Evolutionary conservation across 2,113 vertebrate genomes (phyloP).

Genomic region (Rhipidura dahli): DNA sequence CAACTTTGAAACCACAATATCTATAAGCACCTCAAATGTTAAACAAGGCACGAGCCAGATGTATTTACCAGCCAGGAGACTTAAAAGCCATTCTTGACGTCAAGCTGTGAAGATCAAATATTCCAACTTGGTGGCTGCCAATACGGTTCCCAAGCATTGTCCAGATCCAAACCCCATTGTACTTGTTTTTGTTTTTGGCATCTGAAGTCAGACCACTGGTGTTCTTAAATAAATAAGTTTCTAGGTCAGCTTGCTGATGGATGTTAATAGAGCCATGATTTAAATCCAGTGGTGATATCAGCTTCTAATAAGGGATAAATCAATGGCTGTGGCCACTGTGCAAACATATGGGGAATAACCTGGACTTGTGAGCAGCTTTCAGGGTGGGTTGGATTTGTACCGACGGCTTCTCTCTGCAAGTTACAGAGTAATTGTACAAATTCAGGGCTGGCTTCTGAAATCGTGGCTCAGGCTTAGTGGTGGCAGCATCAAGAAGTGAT

Average conservation of each 20-base stretch:
- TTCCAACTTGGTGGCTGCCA: slow-evolving; percentile 58
- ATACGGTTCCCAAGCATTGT: slow-evolving; percentile 62
- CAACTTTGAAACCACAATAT: slow-evolving; percentile 53
- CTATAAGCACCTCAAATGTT: slow-evolving; percentile 51
- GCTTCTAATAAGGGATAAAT: neutral
- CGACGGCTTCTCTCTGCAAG: neutral
- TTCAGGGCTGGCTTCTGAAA: neutral
- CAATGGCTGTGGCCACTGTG: neutral
- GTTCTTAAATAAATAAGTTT: slow-evolving; percentile 68
- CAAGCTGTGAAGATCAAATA: slow-evolving; percentile 75
- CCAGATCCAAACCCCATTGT: slow-evolving; percentile 67
- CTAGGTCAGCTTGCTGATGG: slow-evolving; percentile 58
- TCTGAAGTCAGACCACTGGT: slow-evolving; percentile 52
- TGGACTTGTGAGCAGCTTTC: neutral
- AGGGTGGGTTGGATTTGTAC: neutral
- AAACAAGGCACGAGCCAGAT: slow-evolving; percentile 52
- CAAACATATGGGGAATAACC: neutral
- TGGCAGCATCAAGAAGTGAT: neutral
- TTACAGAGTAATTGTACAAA: neutral
- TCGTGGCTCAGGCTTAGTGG: neutral
- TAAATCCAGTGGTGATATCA: neutral
- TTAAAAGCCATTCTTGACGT: slow-evolving; percentile 74
- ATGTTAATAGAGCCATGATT: neutral
- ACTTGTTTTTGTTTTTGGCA: slow-evolving; percentile 70
- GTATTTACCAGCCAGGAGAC: slow-evolving; percentile 64